These are phyloP conservation scores for Neodon shergylaensis DNA, from an alignment of 2,113 vertebrate species.

Conservation along the genomic window DNA sequence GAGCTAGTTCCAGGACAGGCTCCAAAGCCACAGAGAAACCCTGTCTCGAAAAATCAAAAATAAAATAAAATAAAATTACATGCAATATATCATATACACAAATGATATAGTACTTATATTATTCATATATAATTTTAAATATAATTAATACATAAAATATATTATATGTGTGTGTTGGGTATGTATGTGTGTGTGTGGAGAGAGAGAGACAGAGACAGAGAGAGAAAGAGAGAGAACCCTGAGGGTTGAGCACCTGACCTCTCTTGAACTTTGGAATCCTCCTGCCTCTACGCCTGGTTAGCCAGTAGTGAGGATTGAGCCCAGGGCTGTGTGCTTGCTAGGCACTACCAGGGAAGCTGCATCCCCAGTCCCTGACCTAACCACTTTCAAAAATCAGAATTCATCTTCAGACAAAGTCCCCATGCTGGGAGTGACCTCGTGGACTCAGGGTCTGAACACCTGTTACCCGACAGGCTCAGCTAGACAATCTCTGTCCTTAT, in stretches of 20 bases:
- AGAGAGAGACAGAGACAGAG: no score
- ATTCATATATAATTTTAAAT: not conserved
- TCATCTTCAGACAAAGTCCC: not conserved
- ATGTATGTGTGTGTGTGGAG: not conserved
- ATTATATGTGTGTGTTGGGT: not conserved
- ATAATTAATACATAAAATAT: not conserved
- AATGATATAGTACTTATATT: not conserved
- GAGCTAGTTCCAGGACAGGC: no score
- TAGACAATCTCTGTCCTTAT: not conserved
- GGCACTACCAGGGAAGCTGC: no score
- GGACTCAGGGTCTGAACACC: not conserved
- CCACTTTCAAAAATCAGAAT: conserved; percentile 9
- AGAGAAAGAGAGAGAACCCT: not conserved
- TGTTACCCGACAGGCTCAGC: not conserved
- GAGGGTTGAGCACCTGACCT: not conserved
- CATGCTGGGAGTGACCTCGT: not conserved
- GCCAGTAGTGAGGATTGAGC: not conserved
- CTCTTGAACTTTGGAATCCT: not conserved
- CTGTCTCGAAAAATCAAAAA: no score
- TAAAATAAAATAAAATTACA: not conserved
- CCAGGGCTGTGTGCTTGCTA: not conserved
- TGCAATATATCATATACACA: no score
- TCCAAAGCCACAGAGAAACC: no score
- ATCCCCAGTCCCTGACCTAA: not conserved
- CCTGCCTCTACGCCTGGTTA: not conserved